Evolutionary conservation across 1,140 invertebrate species (phyloP).

Genomic region (Hylaeus volcanicus): DNA sequence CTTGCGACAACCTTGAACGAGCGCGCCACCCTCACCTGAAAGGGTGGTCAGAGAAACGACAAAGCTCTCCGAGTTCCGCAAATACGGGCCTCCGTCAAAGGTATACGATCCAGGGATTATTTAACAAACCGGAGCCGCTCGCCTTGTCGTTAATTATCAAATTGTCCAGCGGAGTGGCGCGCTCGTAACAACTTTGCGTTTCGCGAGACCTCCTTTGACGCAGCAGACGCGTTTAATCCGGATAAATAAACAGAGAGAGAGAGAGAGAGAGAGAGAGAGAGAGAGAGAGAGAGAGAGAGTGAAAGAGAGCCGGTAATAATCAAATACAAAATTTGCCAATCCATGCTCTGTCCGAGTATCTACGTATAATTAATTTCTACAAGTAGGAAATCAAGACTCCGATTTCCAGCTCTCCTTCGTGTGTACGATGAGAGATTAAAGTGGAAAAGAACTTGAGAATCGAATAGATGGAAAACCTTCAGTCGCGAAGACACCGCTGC

Average conservation of each 20-base stretch:
- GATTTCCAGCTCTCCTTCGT: too few relatives aligned
- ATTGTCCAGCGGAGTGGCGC: conserved; percentile 21
- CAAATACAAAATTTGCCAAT: too few relatives aligned
- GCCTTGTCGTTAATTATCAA: conserved; percentile 51
- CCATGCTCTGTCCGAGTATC: too few relatives aligned
- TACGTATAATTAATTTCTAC: too few relatives aligned
- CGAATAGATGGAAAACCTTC: too few relatives aligned
- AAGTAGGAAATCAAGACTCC: too few relatives aligned
- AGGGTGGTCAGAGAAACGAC: conserved; percentile 6
- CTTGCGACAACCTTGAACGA: conserved; percentile 22
- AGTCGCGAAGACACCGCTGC: too few relatives aligned
- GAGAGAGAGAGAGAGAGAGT: too few relatives aligned
- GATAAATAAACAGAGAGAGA: not conserved
- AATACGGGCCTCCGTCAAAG: conserved; percentile 47
- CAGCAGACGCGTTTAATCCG: not conserved
- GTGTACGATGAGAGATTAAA: too few relatives aligned
- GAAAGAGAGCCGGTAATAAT: too few relatives aligned
- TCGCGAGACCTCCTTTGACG: not conserved
- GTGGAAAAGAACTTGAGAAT: too few relatives aligned
- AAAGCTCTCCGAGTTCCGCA: conserved; percentile 27
- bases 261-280: too few relatives aligned
- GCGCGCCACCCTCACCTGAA: not conserved
- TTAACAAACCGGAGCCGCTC: conserved; percentile 37
- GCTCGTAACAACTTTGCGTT: conserved; percentile 5
- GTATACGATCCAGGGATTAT: conserved; percentile 39